Evolutionary conservation across 2,797 vertebrate genomes (phyloP).

Genomic region (Anomalospiza imberbis): DNA sequence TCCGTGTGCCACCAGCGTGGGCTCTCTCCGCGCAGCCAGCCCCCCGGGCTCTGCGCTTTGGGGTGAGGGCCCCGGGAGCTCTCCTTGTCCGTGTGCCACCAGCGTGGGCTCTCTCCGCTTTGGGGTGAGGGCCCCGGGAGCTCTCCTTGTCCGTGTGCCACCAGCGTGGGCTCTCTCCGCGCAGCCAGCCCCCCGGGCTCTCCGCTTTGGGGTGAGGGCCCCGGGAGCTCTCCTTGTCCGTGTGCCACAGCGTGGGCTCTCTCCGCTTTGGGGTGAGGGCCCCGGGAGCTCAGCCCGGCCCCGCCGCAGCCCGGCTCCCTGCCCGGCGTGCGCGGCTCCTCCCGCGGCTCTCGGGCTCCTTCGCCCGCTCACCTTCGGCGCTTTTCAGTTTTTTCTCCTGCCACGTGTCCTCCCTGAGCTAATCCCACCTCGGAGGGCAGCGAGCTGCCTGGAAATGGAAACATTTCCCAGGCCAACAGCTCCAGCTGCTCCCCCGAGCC

Average conservation of each 20-base stretch:
- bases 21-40: accelerated
- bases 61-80: no score
- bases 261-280: no score
- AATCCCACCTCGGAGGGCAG: background rate
- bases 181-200: background rate
- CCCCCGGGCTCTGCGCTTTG: background rate
- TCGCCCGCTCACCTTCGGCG: accelerated
- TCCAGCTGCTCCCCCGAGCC: background rate
- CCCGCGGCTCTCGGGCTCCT: background rate
- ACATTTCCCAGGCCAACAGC: background rate
- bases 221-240: accelerated
- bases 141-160: accelerated
- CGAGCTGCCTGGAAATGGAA: accelerated
- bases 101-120: accelerated
- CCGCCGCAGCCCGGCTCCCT: no score
- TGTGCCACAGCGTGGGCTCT: accelerated
- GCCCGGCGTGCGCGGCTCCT: no score
- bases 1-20: accelerated
- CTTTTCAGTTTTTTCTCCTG: background rate
- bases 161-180: accelerated
- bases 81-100: accelerated
- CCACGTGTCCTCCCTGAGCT: accelerated
- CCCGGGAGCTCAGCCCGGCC: no score
- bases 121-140: no score
- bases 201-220: no score